Base-by-base conservation (phyloP, 2,797 vertebrate genomes). In the Gymnothorax javanicus region DNA sequence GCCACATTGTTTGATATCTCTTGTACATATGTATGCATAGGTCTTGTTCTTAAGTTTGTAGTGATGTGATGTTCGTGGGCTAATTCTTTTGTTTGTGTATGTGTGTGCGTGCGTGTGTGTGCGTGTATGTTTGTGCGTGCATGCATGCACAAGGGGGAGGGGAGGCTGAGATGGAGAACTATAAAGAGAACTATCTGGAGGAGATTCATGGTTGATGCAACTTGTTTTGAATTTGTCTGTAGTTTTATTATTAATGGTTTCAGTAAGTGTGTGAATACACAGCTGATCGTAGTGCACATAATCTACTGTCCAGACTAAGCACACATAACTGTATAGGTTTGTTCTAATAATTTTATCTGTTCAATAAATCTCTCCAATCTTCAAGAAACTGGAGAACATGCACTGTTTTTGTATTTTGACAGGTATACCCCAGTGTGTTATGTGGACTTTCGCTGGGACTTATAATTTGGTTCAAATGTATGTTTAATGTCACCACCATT, bases 11-110 rank as follows among this genome's bases (percentile, higher is more conserved):
- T 56, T 60, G 82, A 57, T 92, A 94, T 95, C 91, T 93, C 94
- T 95, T 97, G 96, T 97, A 97, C 94, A 97, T 96, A 97, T 94
- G 93, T 96, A 95, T 95, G 94, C 94, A 94, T 93, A 94, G 89
- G 87, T 94, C 89, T 91, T 95, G 94, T 93, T 93, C 89, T 92
- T 94, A 93, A 93, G 95, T 96, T 95, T 94, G 89, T 96, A 94
- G 95, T 95, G 93, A 93, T 1, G 94, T 96, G 94, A 93, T 87
- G 91, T 92, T 91, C 91, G 92, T 94, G 89, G 87, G 85, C 87
- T 54, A 52, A 83, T 86, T 82, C 54, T 69, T 86, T 86, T 90
- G 93, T 89, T 90, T 84, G 87, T 87, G 87, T 86, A 62, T 86
- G 83, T 87, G 91, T 88, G 94, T n/a, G n/a, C n/a, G 33, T 43